These are phyloP conservation scores for Acronicta leporina DNA, from an alignment of 2,888 invertebrate genomes.

Conservation along the genomic window DNA sequence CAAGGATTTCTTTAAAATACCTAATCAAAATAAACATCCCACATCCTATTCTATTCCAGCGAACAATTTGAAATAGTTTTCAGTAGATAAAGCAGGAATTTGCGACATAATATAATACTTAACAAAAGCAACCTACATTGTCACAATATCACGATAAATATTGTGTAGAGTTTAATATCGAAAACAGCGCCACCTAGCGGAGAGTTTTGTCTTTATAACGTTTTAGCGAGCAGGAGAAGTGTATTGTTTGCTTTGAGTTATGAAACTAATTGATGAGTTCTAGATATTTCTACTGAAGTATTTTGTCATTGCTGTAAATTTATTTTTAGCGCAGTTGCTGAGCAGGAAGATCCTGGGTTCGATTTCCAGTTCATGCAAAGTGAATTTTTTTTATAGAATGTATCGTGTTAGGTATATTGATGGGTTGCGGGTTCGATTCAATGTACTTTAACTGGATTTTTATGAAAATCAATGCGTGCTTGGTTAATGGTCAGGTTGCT, in stretches of 20 bases:
- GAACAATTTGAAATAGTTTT: conserved; percentile 29
- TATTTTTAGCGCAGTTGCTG: too few relatives aligned
- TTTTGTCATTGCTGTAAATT: too few relatives aligned
- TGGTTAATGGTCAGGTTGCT: too few relatives aligned
- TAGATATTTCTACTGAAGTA: conserved; percentile 21
- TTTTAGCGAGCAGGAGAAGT: conserved; percentile 37
- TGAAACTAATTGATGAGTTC: conserved; percentile 33
- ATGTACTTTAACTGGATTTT: too few relatives aligned
- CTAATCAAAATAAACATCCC: conserved; percentile 3
- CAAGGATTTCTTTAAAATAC: not conserved
- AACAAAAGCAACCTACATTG: conserved; percentile 40
- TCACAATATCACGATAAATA: conserved; percentile 37
- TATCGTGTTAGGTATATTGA: too few relatives aligned
- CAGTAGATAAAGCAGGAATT: conserved; percentile 35
- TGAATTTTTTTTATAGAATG: too few relatives aligned
- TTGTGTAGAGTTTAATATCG: conserved; percentile 49
- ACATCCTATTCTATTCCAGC: conserved; percentile 11
- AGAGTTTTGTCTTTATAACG: conserved; percentile 40
- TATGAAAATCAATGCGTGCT: too few relatives aligned
- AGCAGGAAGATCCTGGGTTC: too few relatives aligned
- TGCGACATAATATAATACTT: conserved; percentile 25
- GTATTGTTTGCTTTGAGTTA: conserved; percentile 50
- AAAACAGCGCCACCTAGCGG: conserved; percentile 33
- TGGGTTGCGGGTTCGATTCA: too few relatives aligned
- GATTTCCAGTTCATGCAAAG: too few relatives aligned